Base-by-base conservation (phyloP, 2,113 vertebrate species). In the Colossoma macropomum region DNA sequence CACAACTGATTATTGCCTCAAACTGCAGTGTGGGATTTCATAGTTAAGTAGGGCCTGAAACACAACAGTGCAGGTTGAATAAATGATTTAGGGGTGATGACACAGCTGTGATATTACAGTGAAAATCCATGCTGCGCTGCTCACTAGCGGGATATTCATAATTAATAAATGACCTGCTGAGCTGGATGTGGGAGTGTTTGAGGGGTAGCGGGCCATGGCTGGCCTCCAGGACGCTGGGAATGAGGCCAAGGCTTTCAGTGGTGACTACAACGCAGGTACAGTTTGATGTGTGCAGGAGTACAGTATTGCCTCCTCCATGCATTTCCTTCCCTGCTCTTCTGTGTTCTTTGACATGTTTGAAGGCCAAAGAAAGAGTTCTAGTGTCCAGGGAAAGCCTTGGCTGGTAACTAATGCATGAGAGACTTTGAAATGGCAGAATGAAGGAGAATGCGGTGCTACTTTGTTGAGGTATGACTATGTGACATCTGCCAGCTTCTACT, bases 391-490 rank as follows among this genome's bases (percentile, higher is more conserved):
- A 59, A 41, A 28, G 13, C 16, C 60, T 17, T 25, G 45, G 2
- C 13, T 15, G 0, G 7, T 75, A 25, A 84, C 25, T 69, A 50
- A 80, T 59, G 60, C 41, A 75, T 80, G 83, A 69, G 59, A 21
- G 30, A n/a, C 28, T 75, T 34, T 32, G 70, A 59, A 73, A 69
- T 34, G 27, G 32, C 23, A 48, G 50, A 60, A 75, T 45, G 12
- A 84, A 72, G 38, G 23, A 10, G 27, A 30, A 11, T 38, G 27
- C 4, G 10, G 9, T 23, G 75, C 13, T 23, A 5, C n/a, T 45
- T 62, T 41, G 23, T 1, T 16, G 19, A 59, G 27, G 60, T 63
- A n/a, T 25, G 10, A 27, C n/a, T 25, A 12, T 13, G 23, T 63
- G 63, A 27, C 15, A 32, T 66, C 27, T 66, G 27, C 27, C 63